phyloP scores from a whole-genome alignment of 2,888 invertebrate genomes.

The Calliscelio sp. region DNA sequence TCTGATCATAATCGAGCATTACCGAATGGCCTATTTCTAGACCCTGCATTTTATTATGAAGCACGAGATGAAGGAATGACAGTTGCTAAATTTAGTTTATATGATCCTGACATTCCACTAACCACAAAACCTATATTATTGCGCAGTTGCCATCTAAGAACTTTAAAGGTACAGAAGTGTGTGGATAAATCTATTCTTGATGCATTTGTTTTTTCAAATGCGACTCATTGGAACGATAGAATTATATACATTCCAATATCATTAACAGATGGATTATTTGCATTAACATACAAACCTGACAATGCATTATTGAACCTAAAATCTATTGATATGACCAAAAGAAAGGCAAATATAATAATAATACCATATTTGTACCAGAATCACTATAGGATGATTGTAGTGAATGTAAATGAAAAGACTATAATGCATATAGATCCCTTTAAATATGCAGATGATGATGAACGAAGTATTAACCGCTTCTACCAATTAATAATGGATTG shows the following conservation, averaged over 20 bases:
- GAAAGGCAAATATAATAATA: conserved; percentile 5
- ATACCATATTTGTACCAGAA: conserved; percentile 28
- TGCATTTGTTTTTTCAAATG: conserved; percentile 1
- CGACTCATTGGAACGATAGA: neutral
- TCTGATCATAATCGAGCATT: conserved; percentile 20
- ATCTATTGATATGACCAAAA: neutral
- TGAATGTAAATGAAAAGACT: conserved; percentile 8
- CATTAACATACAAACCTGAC: no score
- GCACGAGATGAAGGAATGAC: neutral
- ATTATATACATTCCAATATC: conserved; percentile 27
- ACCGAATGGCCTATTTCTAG: conserved; percentile 3
- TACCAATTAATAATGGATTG: neutral
- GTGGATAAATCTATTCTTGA: conserved; percentile 10
- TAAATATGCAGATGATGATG: neutral
- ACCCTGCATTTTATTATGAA: neutral
- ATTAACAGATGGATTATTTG: neutral
- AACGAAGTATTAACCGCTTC: neutral
- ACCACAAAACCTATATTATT: neutral
- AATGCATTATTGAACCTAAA: neutral
- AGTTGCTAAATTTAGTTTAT: neutral
- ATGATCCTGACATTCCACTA: neutral
- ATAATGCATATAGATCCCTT: conserved; percentile 31
- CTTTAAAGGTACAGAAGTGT: neutral
- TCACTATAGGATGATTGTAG: conserved; percentile 17
- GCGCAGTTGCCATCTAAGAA: neutral